Conservation (phyloP, 2,888 invertebrate species). For the Spicauda simplicius region DNA sequence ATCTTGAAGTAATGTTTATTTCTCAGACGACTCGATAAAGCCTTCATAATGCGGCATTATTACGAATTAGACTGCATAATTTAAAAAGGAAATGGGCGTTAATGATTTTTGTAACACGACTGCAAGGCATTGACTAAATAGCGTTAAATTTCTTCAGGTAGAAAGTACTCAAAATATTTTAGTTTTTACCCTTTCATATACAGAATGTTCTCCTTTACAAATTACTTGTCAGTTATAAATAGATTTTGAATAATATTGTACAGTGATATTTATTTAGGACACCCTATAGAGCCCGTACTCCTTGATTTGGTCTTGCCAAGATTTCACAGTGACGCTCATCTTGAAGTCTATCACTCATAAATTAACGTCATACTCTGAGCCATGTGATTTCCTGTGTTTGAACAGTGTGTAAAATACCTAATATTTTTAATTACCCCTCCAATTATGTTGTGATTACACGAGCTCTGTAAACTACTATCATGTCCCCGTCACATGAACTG, state of each 20-base stretch:
- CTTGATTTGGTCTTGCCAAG: conserved; percentile 12
- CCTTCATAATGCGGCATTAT: too few relatives aligned
- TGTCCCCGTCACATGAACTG: conserved; percentile 15
- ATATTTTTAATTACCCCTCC: conserved; percentile 24
- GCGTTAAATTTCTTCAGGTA: too few relatives aligned
- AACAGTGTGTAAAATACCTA: conserved; percentile 23
- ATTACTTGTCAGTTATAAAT: not conserved
- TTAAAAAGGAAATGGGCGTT: too few relatives aligned
- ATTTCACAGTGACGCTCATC: conserved; percentile 27
- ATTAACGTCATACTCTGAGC: conserved; percentile 48
- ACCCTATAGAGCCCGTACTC: conserved; percentile 28
- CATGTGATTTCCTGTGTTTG: conserved; percentile 45
- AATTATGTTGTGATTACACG: conserved; percentile 25
- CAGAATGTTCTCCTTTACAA: not conserved
- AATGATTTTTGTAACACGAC: too few relatives aligned
- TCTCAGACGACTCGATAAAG: too few relatives aligned
- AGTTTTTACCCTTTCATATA: not conserved
- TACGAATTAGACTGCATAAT: too few relatives aligned
- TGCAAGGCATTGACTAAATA: too few relatives aligned
- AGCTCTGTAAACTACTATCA: conserved; percentile 10
- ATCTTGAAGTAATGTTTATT: too few relatives aligned
- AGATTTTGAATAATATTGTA: not conserved
- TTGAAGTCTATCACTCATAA: conserved; percentile 48
- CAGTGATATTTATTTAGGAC: conserved; percentile 8
- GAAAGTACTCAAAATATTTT: not conserved